phyloP scores from a whole-genome alignment of 53 echinoderm and acorn worm species.

The Luidia sarsii region DNA sequence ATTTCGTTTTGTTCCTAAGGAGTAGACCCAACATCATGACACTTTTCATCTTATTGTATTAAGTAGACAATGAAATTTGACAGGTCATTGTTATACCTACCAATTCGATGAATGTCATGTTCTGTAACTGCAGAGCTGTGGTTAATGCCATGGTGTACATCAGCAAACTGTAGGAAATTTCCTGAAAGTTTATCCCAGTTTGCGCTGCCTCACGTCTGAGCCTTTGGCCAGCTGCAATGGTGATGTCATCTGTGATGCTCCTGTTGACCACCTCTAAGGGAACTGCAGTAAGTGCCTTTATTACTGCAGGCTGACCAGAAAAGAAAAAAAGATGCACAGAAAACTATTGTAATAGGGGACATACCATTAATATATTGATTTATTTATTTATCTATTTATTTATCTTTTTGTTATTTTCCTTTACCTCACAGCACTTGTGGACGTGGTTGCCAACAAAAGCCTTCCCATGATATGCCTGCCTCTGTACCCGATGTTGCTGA shows the following conservation, averaged over 20 bases:
- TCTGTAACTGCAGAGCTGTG: not conserved
- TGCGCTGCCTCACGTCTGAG: constrained; percentile 1
- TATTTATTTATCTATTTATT: no score
- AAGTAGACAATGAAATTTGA: no score
- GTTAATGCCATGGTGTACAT: constrained; percentile 31
- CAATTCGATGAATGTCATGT: constrained; percentile 5
- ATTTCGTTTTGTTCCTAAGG: no score
- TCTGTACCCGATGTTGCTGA: not conserved
- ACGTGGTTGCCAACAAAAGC: constrained; percentile 55
- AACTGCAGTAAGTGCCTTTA: not conserved
- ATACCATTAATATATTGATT: no score
- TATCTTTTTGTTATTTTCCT: no score
- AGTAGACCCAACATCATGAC: no score
- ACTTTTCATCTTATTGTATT: no score
- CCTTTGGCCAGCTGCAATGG: not conserved
- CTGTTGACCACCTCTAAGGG: not conserved
- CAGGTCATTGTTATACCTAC: no score
- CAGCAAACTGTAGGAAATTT: constrained; percentile 12
- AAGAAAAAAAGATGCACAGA: not conserved
- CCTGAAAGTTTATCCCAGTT: not conserved
- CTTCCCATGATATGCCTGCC: constrained; percentile 49
- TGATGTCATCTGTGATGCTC: constrained; percentile 22
- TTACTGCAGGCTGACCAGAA: not conserved
- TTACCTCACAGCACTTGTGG: constrained; percentile 51
- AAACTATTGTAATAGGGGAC: not conserved